Evolutionary conservation across 2,797 vertebrate species (phyloP).

Genomic region (Lophotriccus pileatus): DNA sequence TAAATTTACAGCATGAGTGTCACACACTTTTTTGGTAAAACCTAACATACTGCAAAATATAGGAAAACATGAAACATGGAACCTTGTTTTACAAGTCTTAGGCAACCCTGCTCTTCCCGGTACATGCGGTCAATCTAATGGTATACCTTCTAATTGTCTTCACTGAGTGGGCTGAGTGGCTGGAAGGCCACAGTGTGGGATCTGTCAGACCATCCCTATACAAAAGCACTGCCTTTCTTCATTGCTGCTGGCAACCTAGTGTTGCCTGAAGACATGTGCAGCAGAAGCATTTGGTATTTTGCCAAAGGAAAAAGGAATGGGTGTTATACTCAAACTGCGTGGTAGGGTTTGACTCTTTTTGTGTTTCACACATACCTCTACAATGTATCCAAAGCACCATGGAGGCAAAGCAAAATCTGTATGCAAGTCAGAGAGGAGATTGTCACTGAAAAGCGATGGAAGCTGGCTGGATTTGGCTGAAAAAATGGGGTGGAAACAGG

Average conservation of each 20-base stretch:
- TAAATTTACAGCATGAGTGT: background rate
- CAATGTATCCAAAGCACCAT: background rate
- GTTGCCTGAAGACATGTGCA: background rate
- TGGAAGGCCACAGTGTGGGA: background rate
- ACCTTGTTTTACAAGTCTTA: background rate
- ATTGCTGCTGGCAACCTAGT: background rate
- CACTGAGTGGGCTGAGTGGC: background rate
- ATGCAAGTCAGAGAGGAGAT: background rate
- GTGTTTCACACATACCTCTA: background rate
- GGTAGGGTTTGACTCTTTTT: background rate
- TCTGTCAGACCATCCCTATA: background rate
- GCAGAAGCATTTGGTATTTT: background rate
- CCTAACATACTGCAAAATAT: background rate
- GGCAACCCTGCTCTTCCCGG: background rate
- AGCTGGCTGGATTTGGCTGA: background rate
- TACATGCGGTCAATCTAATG: background rate
- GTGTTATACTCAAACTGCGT: background rate
- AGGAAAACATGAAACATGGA: background rate
- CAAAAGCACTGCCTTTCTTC: background rate
- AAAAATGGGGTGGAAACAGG: background rate
- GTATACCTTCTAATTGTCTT: background rate
- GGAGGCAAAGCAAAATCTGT: background rate
- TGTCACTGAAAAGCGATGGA: background rate
- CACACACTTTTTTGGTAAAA: background rate
- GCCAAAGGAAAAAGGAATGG: constrained; percentile 4